Conservation (phyloP, 2,797 vertebrate species). For the Momotus momota region DNA sequence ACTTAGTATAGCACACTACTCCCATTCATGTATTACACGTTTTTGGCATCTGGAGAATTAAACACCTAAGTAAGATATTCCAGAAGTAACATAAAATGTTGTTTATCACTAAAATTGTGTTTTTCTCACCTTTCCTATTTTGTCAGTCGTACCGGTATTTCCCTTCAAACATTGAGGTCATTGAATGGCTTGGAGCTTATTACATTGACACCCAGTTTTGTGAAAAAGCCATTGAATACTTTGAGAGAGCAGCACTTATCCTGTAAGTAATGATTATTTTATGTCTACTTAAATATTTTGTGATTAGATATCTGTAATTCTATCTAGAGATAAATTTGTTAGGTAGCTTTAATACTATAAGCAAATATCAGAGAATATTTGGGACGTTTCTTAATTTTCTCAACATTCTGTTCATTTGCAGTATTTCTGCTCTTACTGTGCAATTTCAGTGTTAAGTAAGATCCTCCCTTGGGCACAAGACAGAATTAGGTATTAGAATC, state of each 20-base stretch:
- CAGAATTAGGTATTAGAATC: background rate
- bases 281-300: conserved; percentile 27
- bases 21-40: conserved; percentile 54
- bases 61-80: conserved; percentile 61
- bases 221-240: conserved; percentile 98
- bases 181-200: conserved; percentile 96
- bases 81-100: conserved; percentile 50
- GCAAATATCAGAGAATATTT: background rate
- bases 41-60: conserved; percentile 67
- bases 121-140: conserved; percentile 58
- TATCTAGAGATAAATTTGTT: background rate
- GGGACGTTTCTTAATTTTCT: background rate
- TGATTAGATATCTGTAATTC: background rate
- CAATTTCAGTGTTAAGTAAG: background rate
- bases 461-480: background rate
- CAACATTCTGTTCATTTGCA: background rate
- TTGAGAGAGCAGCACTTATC: conserved; percentile 96
- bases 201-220: conserved; percentile 96
- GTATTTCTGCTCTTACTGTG: background rate
- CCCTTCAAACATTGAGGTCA: conserved; percentile 95
- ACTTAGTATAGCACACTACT: conserved; percentile 46
- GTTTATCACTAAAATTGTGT: conserved; percentile 61
- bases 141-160: conserved; percentile 94
- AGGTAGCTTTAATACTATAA: background rate
- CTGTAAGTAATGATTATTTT: conserved; percentile 88